A percentile compares a stretch with the other conserved stretches of the same genome.
These are phyloP conservation scores for Myotis yumanensis DNA, from an alignment of 2,113 vertebrate genomes.

Conservation along the genomic window DNA sequence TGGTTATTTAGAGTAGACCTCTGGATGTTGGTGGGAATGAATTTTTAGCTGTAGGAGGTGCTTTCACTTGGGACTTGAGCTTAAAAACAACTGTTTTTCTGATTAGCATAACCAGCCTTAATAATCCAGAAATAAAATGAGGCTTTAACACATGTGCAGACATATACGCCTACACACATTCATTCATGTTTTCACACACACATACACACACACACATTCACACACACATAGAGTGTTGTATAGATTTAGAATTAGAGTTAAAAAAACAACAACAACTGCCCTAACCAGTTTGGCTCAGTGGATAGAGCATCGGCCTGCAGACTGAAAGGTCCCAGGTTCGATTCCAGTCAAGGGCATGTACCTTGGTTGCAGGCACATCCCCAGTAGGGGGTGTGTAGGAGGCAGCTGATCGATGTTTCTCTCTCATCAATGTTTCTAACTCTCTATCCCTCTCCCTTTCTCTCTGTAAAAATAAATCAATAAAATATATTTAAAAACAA, in stretches of 20 bases:
- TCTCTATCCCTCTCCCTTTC: too few relatives aligned
- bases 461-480: too few relatives aligned
- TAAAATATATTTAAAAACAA: too few relatives aligned
- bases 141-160: conserved; percentile 54
- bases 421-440: too few relatives aligned
- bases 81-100: conserved; percentile 76
- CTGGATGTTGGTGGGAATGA: background rate
- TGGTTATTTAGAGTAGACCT: background rate
- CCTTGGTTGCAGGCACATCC: too few relatives aligned
- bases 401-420: too few relatives aligned
- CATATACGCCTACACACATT: background rate
- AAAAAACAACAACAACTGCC: background rate
- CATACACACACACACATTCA: too few relatives aligned
- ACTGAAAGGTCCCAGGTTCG: too few relatives aligned
- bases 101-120: conserved; percentile 63
- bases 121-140: conserved; percentile 65
- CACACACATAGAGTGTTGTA: background rate
- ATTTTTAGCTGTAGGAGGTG: conserved; percentile 41
- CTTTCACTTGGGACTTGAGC: conserved; percentile 69
- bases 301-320: too few relatives aligned
- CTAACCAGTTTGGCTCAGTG: too few relatives aligned
- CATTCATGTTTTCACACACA: background rate
- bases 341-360: too few relatives aligned
- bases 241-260: background rate
- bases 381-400: too few relatives aligned